phyloP scores from a whole-genome alignment of 2,888 invertebrate species.

The Hirtodrosophila histrioides region DNA sequence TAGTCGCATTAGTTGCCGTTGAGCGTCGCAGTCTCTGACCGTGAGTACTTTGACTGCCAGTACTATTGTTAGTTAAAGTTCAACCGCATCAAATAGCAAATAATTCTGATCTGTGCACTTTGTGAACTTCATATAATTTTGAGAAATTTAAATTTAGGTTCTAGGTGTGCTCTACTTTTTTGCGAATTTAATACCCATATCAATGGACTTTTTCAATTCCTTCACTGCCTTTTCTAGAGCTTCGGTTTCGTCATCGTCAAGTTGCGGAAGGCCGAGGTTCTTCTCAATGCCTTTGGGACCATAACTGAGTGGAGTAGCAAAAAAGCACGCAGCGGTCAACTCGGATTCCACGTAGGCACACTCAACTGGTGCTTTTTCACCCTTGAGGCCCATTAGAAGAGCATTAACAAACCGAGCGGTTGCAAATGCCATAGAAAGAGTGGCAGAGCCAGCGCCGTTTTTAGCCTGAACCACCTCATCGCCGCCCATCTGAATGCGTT shows the following conservation, averaged over 20 bases:
- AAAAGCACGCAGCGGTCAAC: conserved; percentile 93
- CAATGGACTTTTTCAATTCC: conserved; percentile 94
- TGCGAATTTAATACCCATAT: conserved; percentile 94
- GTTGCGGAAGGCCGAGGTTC: conserved; percentile 94
- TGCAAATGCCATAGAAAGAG: conserved; percentile 98
- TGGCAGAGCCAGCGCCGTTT: conserved; percentile 98
- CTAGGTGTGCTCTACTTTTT: not conserved
- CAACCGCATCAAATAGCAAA: no score
- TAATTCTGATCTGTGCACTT: no score
- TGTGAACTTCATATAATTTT: no score
- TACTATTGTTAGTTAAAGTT: no score
- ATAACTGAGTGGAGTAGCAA: conserved; percentile 94
- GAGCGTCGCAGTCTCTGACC: no score
- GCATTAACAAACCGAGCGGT: conserved; percentile 94
- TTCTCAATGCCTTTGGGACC: conserved; percentile 91
- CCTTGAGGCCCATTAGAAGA: conserved; percentile 90
- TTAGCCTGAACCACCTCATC: conserved; percentile 95
- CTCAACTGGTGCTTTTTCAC: conserved; percentile 91
- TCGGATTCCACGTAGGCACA: conserved; percentile 95
- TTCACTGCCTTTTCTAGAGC: conserved; percentile 93
- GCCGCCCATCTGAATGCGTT: conserved; percentile 97
- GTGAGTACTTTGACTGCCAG: no score
- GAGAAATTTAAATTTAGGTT: no score
- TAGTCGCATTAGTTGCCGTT: no score
- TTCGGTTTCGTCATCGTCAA: conserved; percentile 90